A percentile compares a stretch with the other conserved stretches of the same genome.
Evolutionary conservation across 2,888 invertebrate species (phyloP).

Genomic region (Sarcophaga carnaria): DNA sequence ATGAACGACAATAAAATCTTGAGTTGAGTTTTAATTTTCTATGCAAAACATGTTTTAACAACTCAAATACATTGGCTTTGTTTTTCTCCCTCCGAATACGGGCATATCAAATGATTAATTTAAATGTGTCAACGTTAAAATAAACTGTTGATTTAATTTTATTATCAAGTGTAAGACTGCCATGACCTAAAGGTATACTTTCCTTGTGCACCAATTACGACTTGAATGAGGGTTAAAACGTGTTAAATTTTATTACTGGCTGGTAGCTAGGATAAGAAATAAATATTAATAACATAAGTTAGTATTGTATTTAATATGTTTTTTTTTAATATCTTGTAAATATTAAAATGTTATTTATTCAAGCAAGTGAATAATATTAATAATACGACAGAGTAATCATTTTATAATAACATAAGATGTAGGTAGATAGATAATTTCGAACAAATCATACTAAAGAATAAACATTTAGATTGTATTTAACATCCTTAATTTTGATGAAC

Average conservation of each 20-base stretch:
- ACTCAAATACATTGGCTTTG: conserved; percentile 16
- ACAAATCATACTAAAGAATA: too few species aligned
- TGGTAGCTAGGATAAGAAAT: too few species aligned
- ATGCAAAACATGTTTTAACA: conserved; percentile 64
- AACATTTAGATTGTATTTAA: too few species aligned
- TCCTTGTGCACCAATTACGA: conserved; percentile 49
- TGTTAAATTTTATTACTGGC: conserved; percentile 7
- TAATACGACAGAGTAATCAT: too few species aligned
- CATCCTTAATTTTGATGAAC: too few species aligned
- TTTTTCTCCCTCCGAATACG: not conserved
- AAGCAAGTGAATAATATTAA: too few species aligned
- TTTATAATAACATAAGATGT: too few species aligned
- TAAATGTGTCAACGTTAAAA: conserved; percentile 64
- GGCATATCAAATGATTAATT: conserved; percentile 61
- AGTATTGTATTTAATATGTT: too few species aligned
- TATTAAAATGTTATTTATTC: too few species aligned
- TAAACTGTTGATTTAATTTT: conserved; percentile 53
- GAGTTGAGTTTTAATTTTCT: conserved; percentile 44
- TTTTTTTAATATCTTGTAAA: too few species aligned
- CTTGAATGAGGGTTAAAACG: conserved; percentile 41
- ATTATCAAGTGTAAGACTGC: conserved; percentile 38
- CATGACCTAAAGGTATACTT: conserved; percentile 55
- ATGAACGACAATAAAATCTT: not conserved
- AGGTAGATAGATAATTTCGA: too few species aligned
- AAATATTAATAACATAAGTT: too few species aligned